A percentile compares a stretch with the other conserved stretches of the same genome.
phyloP scores from a whole-genome alignment of 2,888 invertebrate species.

The Hoplodrina ambigua region DNA sequence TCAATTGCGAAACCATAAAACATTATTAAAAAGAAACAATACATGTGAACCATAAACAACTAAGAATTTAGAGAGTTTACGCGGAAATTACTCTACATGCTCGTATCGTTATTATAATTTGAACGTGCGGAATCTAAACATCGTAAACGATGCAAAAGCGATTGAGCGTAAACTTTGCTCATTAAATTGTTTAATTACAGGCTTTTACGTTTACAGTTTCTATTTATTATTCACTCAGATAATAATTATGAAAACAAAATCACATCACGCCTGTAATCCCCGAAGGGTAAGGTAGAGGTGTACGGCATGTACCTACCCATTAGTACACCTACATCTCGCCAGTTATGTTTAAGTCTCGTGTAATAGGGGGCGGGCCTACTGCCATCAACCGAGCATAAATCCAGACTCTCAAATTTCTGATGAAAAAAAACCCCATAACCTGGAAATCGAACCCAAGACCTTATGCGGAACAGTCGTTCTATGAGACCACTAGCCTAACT shows the following conservation, averaged over 20 bases:
- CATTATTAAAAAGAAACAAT: not conserved
- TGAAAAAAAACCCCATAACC: too few species aligned
- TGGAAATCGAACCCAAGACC: too few species aligned
- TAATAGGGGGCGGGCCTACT: too few species aligned
- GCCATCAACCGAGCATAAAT: too few species aligned
- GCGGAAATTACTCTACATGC: conserved; percentile 46
- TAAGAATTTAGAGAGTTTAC: conserved; percentile 60
- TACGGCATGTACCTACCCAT: too few species aligned
- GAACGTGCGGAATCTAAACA: conserved; percentile 53
- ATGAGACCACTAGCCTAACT: too few species aligned
- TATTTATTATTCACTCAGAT: conserved; percentile 8
- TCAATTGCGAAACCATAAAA: conserved; percentile 21
- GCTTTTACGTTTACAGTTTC: conserved; percentile 24
- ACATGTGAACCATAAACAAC: conserved; percentile 32
- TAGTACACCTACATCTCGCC: too few species aligned
- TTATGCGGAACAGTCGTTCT: too few species aligned
- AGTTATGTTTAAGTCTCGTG: too few species aligned
- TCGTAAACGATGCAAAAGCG: conserved; percentile 54
- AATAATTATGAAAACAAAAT: conserved; percentile 13
- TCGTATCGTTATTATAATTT: conserved; percentile 57
- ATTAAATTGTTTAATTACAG: conserved; percentile 50
- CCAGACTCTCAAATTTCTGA: too few species aligned
- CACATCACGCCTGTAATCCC: too few species aligned
- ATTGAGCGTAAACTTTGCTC: conserved; percentile 56
- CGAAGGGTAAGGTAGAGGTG: too few species aligned